Conservation (phyloP, 2,113 vertebrate species). For the Lasiurus cinereus region DNA sequence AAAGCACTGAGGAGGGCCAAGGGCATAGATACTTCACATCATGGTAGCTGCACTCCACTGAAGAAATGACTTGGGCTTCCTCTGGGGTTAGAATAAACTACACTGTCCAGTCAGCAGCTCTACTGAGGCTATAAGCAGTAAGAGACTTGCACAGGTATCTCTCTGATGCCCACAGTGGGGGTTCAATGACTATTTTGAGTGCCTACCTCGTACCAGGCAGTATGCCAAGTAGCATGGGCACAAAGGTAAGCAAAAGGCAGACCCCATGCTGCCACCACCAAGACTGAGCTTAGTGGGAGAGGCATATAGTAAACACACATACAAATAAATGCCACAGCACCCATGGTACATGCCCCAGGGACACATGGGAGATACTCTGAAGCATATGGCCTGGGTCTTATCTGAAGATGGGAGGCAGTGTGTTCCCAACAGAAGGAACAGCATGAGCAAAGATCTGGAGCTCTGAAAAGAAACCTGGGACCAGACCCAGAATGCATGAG, state of each 20-base stretch:
- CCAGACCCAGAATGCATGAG: neutral
- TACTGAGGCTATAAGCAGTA: neutral
- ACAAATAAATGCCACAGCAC: neutral
- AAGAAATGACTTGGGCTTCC: neutral
- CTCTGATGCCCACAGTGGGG: too few relatives aligned
- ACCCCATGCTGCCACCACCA: fast-evolving
- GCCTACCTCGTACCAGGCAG: too few relatives aligned
- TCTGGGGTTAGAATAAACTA: neutral
- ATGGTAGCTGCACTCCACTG: neutral
- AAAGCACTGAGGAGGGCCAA: fast-evolving
- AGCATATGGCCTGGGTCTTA: neutral
- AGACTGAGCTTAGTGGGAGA: neutral
- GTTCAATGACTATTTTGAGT: neutral
- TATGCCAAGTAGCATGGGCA: too few relatives aligned
- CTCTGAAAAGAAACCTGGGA: neutral
- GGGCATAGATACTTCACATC: fast-evolving
- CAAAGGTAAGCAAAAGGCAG: neutral
- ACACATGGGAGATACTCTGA: neutral
- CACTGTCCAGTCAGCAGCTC: fast-evolving
- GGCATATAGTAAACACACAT: neutral
- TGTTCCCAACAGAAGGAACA: neutral
- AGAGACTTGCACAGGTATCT: fast-evolving
- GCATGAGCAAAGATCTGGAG: neutral
- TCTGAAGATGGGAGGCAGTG: neutral
- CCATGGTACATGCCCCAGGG: neutral